phyloP scores from a whole-genome alignment of 1,140 invertebrate species.

The Danaus plexippus region DNA sequence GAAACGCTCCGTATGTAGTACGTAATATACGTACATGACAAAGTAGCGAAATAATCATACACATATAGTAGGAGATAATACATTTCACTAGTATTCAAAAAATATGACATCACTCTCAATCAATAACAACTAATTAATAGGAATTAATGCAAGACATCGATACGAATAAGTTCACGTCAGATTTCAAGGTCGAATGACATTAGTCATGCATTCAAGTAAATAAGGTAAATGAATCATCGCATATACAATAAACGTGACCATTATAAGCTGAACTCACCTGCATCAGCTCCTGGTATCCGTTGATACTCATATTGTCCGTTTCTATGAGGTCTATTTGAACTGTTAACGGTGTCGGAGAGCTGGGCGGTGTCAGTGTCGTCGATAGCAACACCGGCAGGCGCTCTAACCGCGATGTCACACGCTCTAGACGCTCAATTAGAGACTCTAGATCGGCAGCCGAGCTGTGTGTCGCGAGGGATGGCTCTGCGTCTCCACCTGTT shows the following conservation, averaged over 20 bases:
- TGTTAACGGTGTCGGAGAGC: constrained; percentile 33
- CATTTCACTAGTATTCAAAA: no score
- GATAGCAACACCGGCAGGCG: constrained; percentile 55
- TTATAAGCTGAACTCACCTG: constrained; percentile 36
- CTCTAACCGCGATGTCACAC: constrained; percentile 81
- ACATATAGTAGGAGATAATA: no score
- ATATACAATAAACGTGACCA: not conserved
- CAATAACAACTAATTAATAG: no score
- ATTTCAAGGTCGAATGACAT: no score
- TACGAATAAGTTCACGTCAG: not conserved
- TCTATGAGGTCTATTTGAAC: constrained; percentile 23
- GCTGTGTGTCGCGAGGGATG: constrained; percentile 48
- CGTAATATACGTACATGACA: no score
- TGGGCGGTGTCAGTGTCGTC: constrained; percentile 60
- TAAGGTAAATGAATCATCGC: no score
- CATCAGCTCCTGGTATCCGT: constrained; percentile 83
- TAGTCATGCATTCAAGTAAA: no score
- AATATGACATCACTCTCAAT: no score
- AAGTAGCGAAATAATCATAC: no score
- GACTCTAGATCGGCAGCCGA: constrained; percentile 75
- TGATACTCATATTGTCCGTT: constrained; percentile 78
- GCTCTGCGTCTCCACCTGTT: constrained; percentile 64
- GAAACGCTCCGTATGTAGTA: no score
- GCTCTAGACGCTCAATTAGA: constrained; percentile 82
- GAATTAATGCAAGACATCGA: no score